Conservation (phyloP, 1,140 invertebrate genomes). For the Arctopsyche grandis region DNA sequence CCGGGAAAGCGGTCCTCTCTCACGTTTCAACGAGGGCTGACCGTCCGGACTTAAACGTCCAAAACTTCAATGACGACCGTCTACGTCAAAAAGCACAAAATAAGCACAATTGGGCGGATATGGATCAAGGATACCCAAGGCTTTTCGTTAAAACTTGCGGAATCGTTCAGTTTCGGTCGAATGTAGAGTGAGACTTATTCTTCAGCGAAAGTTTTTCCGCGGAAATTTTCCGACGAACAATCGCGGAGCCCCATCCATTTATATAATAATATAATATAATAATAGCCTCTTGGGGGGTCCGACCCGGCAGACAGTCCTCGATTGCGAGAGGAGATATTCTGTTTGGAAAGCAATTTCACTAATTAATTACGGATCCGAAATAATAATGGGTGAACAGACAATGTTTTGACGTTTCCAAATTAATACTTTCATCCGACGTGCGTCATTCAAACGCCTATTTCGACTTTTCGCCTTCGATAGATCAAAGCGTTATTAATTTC, state of each 20-base stretch:
- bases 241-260: neutral
- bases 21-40: slow-evolving; percentile 10
- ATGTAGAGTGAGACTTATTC: neutral
- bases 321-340: slow-evolving; percentile 2
- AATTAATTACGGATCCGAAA: slow-evolving; percentile 34
- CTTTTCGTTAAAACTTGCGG: slow-evolving; percentile 34
- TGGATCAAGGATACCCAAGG: neutral
- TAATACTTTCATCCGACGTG: neutral
- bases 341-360: slow-evolving; percentile 18
- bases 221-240: neutral
- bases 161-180: neutral
- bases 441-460: neutral
- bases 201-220: slow-evolving; percentile 2
- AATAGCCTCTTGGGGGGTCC: neutral
- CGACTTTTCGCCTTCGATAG: neutral
- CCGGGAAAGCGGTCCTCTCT: neutral
- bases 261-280: neutral
- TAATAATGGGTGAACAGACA: slow-evolving; percentile 9
- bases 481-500: neutral
- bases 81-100: slow-evolving; percentile 32
- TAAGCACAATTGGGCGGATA: slow-evolving; percentile 25
- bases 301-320: neutral
- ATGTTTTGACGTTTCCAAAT: slow-evolving; percentile 17
- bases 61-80: slow-evolving; percentile 7
- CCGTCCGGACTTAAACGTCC: slow-evolving; percentile 17